Conservation (phyloP, 2,797 vertebrate species). For the Propithecus perrieri region DNA sequence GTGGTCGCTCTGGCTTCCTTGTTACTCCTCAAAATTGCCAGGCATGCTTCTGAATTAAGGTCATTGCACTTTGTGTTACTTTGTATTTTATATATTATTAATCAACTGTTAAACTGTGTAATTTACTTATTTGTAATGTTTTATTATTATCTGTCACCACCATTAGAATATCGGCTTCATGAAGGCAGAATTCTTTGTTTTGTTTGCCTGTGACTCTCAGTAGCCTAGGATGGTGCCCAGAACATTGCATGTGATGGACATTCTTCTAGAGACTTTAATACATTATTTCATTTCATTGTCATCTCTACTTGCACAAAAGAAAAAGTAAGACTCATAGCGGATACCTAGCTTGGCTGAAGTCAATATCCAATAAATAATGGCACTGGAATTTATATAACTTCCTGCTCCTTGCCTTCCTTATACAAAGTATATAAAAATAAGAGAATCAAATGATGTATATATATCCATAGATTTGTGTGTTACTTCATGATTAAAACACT, state of each 20-base stretch:
- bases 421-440: not conserved
- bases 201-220: not conserved
- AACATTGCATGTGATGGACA: not conserved
- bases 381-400: not conserved
- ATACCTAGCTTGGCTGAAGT: not conserved
- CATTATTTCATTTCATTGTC: conserved; percentile 1
- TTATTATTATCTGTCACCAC: not conserved
- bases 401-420: not conserved
- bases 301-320: not conserved
- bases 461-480: not conserved
- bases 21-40: not conserved
- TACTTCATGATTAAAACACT: not conserved
- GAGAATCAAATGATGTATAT: not conserved
- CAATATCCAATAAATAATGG: not conserved
- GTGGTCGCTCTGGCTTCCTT: not conserved
- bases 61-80: not conserved
- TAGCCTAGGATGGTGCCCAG: not conserved
- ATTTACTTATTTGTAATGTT: conserved; percentile 30
- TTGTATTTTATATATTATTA: not conserved
- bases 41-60: not conserved
- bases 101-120: not conserved
- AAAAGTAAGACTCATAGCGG: not conserved
- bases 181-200: not conserved
- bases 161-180: not conserved
- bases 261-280: not conserved